A percentile compares a stretch with the other conserved stretches of the same genome.
Evolutionary conservation across 2,797 vertebrate genomes (phyloP).

Genomic region (Pangasius sanitwongsei): DNA sequence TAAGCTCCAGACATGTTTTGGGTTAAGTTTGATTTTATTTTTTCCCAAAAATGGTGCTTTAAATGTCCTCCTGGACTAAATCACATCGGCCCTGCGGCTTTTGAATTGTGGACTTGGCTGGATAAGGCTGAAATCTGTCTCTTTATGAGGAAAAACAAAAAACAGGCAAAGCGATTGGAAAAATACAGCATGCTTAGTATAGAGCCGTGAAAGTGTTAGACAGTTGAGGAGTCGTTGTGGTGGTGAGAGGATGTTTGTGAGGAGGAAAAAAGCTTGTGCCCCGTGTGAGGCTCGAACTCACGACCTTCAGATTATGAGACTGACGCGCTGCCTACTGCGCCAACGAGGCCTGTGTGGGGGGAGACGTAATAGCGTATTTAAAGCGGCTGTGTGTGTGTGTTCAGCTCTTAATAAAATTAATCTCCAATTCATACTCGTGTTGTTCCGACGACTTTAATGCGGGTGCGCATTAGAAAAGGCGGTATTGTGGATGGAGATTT

Average conservation of each 20-base stretch:
- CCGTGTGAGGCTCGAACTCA: constrained; percentile 57
- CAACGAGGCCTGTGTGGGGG: constrained; percentile 9
- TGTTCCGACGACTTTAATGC: neutral
- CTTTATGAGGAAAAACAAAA: neutral
- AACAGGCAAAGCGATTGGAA: neutral
- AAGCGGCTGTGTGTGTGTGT: neutral
- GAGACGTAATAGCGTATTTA: fast-evolving
- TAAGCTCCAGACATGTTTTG: neutral
- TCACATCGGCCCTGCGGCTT: neutral
- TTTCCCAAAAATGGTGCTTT: neutral
- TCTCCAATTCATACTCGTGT: neutral
- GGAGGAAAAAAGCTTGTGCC: neutral
- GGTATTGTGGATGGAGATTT: too few species aligned
- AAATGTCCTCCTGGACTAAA: neutral
- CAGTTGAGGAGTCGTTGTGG: neutral
- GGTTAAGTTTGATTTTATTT: neutral
- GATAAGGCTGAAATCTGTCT: neutral
- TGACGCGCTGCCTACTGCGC: constrained; percentile 57
- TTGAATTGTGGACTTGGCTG: neutral
- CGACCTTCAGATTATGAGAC: constrained; percentile 59
- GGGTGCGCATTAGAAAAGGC: neutral
- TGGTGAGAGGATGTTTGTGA: too few species aligned
- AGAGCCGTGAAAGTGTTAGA: neutral
- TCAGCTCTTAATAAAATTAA: neutral
- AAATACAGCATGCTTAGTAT: too few species aligned